phyloP scores from a whole-genome alignment of 2,113 vertebrate species.

The Chloebia gouldiae region DNA sequence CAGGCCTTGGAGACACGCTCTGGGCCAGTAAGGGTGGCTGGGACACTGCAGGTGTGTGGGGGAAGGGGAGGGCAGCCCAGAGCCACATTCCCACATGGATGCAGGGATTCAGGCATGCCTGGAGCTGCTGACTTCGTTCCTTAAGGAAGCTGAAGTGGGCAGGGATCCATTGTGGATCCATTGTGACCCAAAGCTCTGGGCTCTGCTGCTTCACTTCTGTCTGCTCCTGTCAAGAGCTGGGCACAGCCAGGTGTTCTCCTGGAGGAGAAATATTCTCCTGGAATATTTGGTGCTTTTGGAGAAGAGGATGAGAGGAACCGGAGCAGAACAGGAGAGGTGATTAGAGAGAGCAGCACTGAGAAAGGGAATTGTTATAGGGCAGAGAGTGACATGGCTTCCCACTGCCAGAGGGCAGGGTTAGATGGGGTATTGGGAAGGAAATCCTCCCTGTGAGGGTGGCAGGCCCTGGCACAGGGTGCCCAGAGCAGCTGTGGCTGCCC shows the following conservation, averaged over 20 bases:
- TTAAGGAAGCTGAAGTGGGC: neutral
- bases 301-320: neutral
- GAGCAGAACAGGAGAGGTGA: neutral
- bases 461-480: neutral
- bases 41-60: neutral
- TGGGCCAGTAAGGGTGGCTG: neutral
- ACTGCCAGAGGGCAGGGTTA: neutral
- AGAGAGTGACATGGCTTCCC: neutral
- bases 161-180: neutral
- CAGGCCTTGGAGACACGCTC: neutral
- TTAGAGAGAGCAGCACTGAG: neutral
- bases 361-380: neutral
- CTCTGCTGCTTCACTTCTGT: neutral
- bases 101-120: neutral
- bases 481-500: neutral
- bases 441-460: rapidly evolving
- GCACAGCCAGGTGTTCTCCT: neutral
- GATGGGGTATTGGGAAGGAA: neutral
- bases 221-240: neutral
- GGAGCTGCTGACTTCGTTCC: neutral
- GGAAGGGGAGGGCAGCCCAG: neutral
- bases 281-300: neutral
- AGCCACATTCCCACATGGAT: neutral
- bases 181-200: rapidly evolving
- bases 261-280: neutral